These are phyloP conservation scores for Tetraneura akinire DNA, from an alignment of 1,140 invertebrate genomes.

Conservation along the genomic window DNA sequence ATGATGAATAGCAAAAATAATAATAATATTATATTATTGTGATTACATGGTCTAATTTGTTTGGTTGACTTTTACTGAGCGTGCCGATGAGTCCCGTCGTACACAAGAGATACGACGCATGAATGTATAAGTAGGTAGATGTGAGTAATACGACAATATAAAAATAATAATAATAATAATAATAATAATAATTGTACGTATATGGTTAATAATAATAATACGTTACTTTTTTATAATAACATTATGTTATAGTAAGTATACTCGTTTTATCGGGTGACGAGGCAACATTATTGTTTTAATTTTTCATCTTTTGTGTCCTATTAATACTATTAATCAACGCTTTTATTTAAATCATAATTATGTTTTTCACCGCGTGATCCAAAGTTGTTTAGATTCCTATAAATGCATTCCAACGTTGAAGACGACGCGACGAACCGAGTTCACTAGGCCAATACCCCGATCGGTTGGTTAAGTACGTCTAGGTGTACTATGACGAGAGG, in stretches of 20 bases:
- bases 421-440: not conserved
- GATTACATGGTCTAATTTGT: constrained; percentile 45
- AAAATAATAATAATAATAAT: not conserved
- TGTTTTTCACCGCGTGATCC: not conserved
- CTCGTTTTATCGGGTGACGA: constrained; percentile 13
- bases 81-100: not conserved
- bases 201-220: not conserved
- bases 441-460: constrained; percentile 45
- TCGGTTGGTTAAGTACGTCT: no score
- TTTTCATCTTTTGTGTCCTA: not conserved
- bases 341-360: constrained; percentile 37
- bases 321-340: not conserved
- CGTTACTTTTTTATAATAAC: not conserved
- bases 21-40: no score
- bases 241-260: not conserved
- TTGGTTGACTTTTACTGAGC: not conserved
- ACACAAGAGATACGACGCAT: not conserved
- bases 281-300: constrained; percentile 27
- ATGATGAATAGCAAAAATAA: not conserved
- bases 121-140: constrained; percentile 29
- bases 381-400: not conserved
- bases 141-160: not conserved
- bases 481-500: not conserved
- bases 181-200: not conserved
- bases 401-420: not conserved